Conservation (phyloP, 2,797 vertebrate genomes). For the Gymnoscopelus microlampas region DNA sequence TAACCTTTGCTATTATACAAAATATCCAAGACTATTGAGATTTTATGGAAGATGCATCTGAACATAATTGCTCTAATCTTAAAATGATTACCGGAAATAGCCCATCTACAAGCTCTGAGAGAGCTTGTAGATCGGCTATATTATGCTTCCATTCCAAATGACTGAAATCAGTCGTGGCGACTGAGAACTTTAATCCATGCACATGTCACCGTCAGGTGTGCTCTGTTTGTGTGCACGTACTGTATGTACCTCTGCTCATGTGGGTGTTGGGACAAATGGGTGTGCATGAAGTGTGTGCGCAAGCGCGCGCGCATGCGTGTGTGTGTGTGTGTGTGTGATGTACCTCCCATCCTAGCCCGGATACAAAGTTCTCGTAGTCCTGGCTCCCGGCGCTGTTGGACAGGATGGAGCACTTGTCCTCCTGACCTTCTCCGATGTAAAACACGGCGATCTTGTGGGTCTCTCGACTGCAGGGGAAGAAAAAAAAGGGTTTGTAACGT, state of each 20-base stretch:
- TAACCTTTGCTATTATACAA: no score
- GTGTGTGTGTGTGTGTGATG: constrained; percentile 24
- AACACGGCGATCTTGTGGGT: constrained; percentile 99
- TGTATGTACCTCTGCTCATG: no score
- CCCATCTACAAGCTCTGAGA: no score
- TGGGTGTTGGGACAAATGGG: no score
- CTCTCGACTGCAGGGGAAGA: constrained; percentile 85
- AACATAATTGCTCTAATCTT: no score
- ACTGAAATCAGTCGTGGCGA: no score
- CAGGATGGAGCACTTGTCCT: constrained; percentile 97
- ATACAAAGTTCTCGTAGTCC: constrained; percentile 96
- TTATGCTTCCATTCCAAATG: no score
- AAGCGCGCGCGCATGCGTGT: neutral
- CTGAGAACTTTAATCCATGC: no score
- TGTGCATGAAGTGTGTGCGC: neutral
- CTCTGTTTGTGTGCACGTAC: neutral
- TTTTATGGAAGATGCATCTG: no score
- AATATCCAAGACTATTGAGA: no score
- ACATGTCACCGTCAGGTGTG: neutral
- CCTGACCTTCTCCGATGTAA: constrained; percentile 97
- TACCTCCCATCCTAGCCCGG: constrained; percentile 98
- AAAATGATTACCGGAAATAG: no score
- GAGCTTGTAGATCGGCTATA: no score
- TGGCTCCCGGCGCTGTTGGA: constrained; percentile 94
- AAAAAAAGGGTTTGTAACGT: constrained; percentile 10